A percentile compares a stretch with the other conserved stretches of the same genome.
phyloP scores from a whole-genome alignment of 2,888 invertebrate species.

The Lasioglossum leucozonium region DNA sequence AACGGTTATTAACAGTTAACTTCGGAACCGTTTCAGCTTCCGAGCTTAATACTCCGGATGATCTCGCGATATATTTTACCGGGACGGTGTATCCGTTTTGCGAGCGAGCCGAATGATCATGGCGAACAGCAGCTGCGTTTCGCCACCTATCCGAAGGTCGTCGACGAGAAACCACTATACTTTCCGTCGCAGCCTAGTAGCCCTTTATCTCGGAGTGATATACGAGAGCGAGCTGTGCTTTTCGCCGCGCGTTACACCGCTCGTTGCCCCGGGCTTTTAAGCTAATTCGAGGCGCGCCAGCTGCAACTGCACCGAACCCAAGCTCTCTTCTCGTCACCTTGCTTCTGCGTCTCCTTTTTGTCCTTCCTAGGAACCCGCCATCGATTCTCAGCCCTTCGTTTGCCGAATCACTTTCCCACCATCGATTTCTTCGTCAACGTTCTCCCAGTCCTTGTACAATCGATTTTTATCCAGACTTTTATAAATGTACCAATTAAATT shows the following conservation, averaged over 20 bases:
- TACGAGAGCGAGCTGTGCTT: slow-evolving; percentile 64
- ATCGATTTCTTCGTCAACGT: neutral
- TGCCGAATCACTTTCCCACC: neutral
- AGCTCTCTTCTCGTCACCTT: slow-evolving; percentile 21
- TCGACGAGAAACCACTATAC: slow-evolving; percentile 70
- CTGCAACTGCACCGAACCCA: slow-evolving; percentile 36
- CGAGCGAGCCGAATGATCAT: slow-evolving; percentile 53
- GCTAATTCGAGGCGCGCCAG: slow-evolving; percentile 64
- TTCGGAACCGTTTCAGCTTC: neutral
- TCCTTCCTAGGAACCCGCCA: neutral
- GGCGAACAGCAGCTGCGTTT: slow-evolving; percentile 55
- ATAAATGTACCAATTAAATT: too few relatives aligned
- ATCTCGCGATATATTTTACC: slow-evolving; percentile 35
- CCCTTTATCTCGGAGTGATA: slow-evolving; percentile 71
- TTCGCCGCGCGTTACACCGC: slow-evolving; percentile 48
- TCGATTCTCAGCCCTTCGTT: neutral
- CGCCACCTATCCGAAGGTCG: slow-evolving; percentile 57
- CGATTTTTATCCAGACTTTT: too few relatives aligned
- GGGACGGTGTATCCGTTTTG: slow-evolving; percentile 32
- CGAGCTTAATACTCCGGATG: slow-evolving; percentile 10
- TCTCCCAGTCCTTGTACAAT: neutral
- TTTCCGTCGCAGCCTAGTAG: slow-evolving; percentile 64
- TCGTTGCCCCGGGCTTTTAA: slow-evolving; percentile 68
- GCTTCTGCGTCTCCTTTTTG: slow-evolving; percentile 21
- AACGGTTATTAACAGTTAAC: neutral